Evolutionary conservation across 2,113 vertebrate genomes (phyloP).

Genomic region (Petrocephalus microphthalmus): DNA sequence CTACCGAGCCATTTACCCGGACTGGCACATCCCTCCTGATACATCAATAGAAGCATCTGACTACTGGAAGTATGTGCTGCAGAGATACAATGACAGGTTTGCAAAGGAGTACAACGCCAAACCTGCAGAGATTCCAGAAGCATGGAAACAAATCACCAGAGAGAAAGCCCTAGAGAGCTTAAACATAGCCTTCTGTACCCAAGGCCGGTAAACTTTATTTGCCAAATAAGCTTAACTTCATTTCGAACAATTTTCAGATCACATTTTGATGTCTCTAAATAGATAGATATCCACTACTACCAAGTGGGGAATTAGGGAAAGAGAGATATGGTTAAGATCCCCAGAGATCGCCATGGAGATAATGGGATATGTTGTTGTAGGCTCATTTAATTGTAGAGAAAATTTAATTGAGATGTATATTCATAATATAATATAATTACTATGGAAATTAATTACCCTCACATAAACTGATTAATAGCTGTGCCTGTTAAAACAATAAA

Average conservation of each 20-base stretch:
- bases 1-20: constrained; percentile 39
- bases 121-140: constrained; percentile 44
- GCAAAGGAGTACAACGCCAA: background rate
- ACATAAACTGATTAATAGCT: background rate
- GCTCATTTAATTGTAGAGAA: background rate
- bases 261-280: too few relatives aligned
- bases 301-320: too few relatives aligned
- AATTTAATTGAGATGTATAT: background rate
- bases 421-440: background rate
- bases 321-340: background rate
- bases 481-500: background rate
- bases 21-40: constrained; percentile 57
- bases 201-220: background rate
- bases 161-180: constrained; percentile 42
- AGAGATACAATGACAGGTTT: constrained; percentile 40
- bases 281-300: too few relatives aligned
- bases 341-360: background rate
- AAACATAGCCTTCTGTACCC: background rate
- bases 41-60: constrained; percentile 48
- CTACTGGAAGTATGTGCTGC: constrained; percentile 58
- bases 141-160: constrained; percentile 38
- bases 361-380: background rate
- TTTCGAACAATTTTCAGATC: background rate
- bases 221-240: background rate
- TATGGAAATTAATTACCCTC: background rate